These are phyloP conservation scores for Spermophilus dauricus DNA, from an alignment of 2,113 vertebrate species.

Conservation along the genomic window DNA sequence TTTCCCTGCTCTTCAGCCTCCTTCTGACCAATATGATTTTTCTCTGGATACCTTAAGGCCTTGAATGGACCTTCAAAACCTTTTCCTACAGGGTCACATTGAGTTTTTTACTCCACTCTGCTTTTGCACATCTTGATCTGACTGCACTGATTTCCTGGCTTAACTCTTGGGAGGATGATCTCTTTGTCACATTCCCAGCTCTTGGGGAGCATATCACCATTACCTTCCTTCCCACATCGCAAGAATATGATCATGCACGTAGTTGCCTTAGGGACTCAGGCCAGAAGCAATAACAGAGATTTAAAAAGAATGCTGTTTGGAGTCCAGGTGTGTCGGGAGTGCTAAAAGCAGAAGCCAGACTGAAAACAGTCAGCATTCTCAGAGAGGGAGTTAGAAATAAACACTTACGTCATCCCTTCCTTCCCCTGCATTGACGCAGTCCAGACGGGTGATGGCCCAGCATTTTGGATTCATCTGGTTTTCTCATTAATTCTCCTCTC, in stretches of 20 bases:
- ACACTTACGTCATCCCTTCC: slow-evolving; percentile 78
- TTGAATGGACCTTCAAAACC: too few species aligned
- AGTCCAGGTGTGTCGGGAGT: slow-evolving; percentile 73
- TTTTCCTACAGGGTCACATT: too few species aligned
- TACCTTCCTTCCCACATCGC: not conserved
- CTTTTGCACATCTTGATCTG: not conserved
- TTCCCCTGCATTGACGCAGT: slow-evolving; percentile 63
- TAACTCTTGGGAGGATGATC: not conserved
- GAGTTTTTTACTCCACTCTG: too few species aligned
- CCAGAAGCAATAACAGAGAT: slow-evolving; percentile 34
- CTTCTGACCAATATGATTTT: not conserved
- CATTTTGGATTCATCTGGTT: slow-evolving; percentile 77
- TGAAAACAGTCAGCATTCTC: slow-evolving; percentile 68
- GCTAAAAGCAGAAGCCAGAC: slow-evolving; percentile 74
- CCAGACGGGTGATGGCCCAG: slow-evolving; percentile 74
- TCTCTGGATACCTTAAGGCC: not conserved
- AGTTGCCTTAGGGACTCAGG: slow-evolving; percentile 8
- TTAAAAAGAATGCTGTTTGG: slow-evolving; percentile 59
- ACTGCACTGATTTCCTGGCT: not conserved
- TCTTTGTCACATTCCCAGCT: slow-evolving; percentile 14
- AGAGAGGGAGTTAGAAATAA: slow-evolving; percentile 76
- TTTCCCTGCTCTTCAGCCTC: not conserved
- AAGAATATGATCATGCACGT: not conserved
- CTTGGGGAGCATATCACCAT: not conserved
- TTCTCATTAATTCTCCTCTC: slow-evolving; percentile 81